A percentile compares a stretch with the other conserved stretches of the same genome.
phyloP scores from a whole-genome alignment of 1,140 invertebrate species.

The Tribolium madens region DNA sequence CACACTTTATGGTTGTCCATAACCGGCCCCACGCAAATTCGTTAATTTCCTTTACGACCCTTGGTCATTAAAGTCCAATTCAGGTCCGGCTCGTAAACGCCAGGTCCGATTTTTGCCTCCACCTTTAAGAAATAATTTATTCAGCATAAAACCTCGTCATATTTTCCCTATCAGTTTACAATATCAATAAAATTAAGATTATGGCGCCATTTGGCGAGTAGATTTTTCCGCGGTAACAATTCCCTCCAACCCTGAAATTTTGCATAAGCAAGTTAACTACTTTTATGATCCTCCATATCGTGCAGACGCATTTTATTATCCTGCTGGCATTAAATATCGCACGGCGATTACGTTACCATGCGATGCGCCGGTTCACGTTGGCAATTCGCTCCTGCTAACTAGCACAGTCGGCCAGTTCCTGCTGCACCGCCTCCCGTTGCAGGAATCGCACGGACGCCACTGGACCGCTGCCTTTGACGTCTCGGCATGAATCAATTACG shows the following conservation, averaged over 20 bases:
- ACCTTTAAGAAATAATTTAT: background rate
- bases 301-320: conserved; percentile 36
- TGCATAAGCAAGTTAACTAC: conserved; percentile 36
- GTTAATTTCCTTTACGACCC: background rate
- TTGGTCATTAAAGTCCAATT: too few species aligned
- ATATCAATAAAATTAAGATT: conserved; percentile 30
- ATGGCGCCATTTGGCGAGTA: background rate
- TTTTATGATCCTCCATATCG: conserved; percentile 28
- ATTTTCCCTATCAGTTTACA: conserved; percentile 30
- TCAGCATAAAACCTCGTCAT: background rate
- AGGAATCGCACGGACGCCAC: background rate
- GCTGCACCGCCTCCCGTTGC: background rate
- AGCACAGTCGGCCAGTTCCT: conserved; percentile 21
- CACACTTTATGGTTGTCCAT: too few species aligned
- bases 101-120: background rate
- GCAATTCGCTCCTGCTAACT: conserved; percentile 31
- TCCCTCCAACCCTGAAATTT: conserved; percentile 19
- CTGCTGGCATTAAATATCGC: conserved; percentile 26
- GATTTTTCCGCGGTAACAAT: background rate
- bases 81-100: background rate
- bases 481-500: conserved; percentile 27
- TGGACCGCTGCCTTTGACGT: conserved; percentile 7
- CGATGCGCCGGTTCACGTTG: conserved; percentile 24
- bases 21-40: background rate
- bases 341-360: conserved; percentile 34